Percentiles rank a stretch among this genome's conserved stretches.
These are phyloP conservation scores for Scolopax bukidnonensis DNA, from an alignment of 2,797 vertebrate genomes.

Conservation along the genomic window DNA sequence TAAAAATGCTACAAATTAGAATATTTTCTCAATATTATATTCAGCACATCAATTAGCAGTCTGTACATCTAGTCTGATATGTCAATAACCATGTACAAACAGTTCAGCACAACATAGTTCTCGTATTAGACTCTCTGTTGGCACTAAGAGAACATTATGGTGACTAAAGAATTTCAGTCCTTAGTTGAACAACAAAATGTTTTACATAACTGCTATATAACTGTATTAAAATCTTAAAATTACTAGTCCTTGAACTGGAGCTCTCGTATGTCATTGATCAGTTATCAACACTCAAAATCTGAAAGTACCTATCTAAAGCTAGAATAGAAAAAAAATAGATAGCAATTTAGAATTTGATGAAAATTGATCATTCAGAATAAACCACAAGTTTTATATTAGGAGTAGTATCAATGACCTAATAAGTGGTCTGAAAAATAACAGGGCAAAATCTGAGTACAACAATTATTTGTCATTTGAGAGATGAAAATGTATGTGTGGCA, in stretches of 20 bases:
- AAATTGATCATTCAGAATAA: neutral
- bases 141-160: neutral
- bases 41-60: neutral
- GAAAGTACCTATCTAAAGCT: neutral
- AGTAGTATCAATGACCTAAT: neutral
- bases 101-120: neutral
- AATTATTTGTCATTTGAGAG: neutral
- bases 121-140: neutral
- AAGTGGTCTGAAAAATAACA: neutral
- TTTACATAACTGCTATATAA: neutral
- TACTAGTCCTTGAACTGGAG: neutral
- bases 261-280: neutral
- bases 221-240: neutral
- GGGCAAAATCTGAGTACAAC: neutral
- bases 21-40: neutral
- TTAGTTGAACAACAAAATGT: neutral
- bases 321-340: neutral
- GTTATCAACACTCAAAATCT: neutral
- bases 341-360: neutral
- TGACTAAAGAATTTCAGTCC: neutral
- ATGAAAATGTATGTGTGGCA: neutral
- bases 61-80: neutral
- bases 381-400: neutral
- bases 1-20: neutral
- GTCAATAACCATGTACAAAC: neutral